Percentiles rank a stretch among this genome's conserved stretches.
These are phyloP conservation scores for Taphrorychus bicolor DNA, from an alignment of 2,888 invertebrate genomes.

Conservation along the genomic window DNA sequence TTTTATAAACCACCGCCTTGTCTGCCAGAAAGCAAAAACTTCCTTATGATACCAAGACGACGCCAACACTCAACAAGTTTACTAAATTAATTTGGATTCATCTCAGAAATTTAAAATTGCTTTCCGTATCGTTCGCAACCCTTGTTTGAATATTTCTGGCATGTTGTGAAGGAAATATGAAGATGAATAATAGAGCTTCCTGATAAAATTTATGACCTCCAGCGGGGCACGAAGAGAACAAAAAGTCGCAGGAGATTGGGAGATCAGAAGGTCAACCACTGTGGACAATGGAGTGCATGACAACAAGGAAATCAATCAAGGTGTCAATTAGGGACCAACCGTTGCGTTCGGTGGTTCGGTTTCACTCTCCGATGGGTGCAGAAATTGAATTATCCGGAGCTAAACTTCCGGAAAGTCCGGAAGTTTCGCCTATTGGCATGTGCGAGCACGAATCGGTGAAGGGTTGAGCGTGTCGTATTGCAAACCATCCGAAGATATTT, in stretches of 20 bases:
- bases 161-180: background rate
- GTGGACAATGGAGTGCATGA: too few species aligned
- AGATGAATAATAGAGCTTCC: background rate
- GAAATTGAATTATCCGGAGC: slow-evolving; percentile 51
- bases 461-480: slow-evolving; percentile 23
- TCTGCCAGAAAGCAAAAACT: slow-evolving; percentile 15
- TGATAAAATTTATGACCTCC: background rate
- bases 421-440: slow-evolving; percentile 36
- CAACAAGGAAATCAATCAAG: slow-evolving; percentile 28
- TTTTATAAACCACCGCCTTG: slow-evolving; percentile 18
- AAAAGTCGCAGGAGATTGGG: background rate
- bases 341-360: slow-evolving; percentile 45
- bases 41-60: background rate
- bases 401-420: slow-evolving; percentile 22
- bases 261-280: too few species aligned
- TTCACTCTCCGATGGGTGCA: slow-evolving; percentile 29
- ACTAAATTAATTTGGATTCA: slow-evolving; percentile 26
- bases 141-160: too few species aligned
- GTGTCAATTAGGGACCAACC: slow-evolving; percentile 53
- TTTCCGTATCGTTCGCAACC: too few species aligned
- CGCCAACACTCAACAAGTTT: slow-evolving; percentile 15
- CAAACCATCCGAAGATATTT: background rate
- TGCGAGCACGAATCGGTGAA: slow-evolving; percentile 17
- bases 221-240: background rate
- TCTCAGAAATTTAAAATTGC: slow-evolving; percentile 19